A percentile compares a stretch with the other conserved stretches of the same genome.
These are phyloP conservation scores for Halcyon senegalensis DNA, from an alignment of 2,113 vertebrate genomes.

Conservation along the genomic window DNA sequence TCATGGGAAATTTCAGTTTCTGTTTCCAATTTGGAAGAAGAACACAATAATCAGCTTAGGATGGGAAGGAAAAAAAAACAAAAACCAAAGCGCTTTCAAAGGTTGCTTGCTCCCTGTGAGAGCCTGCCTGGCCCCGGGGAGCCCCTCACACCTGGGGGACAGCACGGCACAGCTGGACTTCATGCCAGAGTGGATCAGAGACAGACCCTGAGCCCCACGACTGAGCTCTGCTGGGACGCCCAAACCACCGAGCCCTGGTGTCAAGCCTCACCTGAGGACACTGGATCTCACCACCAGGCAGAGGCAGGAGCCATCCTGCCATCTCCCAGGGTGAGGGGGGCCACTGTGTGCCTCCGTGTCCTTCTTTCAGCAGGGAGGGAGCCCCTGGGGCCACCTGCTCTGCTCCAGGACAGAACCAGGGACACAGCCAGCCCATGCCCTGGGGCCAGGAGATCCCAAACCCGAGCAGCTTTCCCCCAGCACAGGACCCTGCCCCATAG, in stretches of 20 bases:
- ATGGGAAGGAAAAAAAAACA: background rate
- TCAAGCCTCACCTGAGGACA: background rate
- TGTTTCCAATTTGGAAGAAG: slow-evolving; percentile 55
- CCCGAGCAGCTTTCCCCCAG: background rate
- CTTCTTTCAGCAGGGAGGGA: background rate
- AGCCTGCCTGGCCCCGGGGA: background rate
- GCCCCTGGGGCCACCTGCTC: no score
- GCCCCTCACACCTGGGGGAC: background rate
- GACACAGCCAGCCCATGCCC: rapidly evolving
- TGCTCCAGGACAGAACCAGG: background rate
- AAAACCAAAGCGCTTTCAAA: background rate
- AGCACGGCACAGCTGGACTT: background rate
- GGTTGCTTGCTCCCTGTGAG: rapidly evolving
- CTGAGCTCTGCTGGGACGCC: background rate
- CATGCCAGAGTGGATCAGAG: background rate
- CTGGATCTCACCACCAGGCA: rapidly evolving
- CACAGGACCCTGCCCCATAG: no score
- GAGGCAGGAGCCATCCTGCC: background rate
- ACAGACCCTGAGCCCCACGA: background rate
- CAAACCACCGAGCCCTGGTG: background rate
- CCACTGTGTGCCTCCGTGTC: background rate
- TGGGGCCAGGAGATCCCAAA: background rate
- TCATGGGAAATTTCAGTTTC: slow-evolving; percentile 48
- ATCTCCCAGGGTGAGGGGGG: no score
- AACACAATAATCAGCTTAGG: slow-evolving; percentile 1